Base-by-base conservation (phyloP, 2,888 invertebrate genomes). In the Drosophila colorata region DNA sequence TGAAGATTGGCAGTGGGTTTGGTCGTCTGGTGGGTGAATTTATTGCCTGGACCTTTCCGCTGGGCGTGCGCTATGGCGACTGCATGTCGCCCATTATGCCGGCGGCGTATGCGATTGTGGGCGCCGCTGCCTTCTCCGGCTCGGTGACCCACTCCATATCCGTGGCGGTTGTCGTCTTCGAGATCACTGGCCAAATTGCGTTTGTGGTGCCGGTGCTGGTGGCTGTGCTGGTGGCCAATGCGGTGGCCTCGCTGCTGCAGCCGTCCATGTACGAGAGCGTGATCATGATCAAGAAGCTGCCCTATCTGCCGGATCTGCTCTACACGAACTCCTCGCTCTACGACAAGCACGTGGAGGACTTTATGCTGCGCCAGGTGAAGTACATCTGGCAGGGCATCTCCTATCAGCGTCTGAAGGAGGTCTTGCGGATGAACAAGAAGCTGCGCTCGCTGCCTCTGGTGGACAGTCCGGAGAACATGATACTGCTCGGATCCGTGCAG, bases 191-290 rank as follows among this genome's bases (percentile, higher is more conserved):
- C 33, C 99, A 99, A 93, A 97, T 99, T 80, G 97, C 98, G 0
- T 98, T 99, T 90, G 95, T 99, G 46, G 95, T 99, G 46, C 99
- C 98, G 0, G 97, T 98, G 59, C 98, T 98, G 96, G 97, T 99
- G 76, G 97, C 99, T 0, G 99, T 99, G 1, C 93, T 99, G 52
- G 96, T 99, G 18, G 96, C 99, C 35, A 99, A 99, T 92, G 99
- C 98, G 0, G 95, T 98, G 11, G 98, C 98, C 0, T 96, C 98
- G 13, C 93, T 97, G 9, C 93, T 99, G 11, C 98, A 98, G 87
- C 99, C 99, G 0, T 99, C 99, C 41, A 96, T 99, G 91, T 99
- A 99, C 93, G 99, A 99, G 94, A 98, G 98, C 92, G 98, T 99
- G 90, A 99, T 99, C 71, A 94, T 98, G 77, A 98, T 99, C 89